phyloP scores from a whole-genome alignment of 2,797 vertebrate genomes.

The Fringilla coelebs region DNA sequence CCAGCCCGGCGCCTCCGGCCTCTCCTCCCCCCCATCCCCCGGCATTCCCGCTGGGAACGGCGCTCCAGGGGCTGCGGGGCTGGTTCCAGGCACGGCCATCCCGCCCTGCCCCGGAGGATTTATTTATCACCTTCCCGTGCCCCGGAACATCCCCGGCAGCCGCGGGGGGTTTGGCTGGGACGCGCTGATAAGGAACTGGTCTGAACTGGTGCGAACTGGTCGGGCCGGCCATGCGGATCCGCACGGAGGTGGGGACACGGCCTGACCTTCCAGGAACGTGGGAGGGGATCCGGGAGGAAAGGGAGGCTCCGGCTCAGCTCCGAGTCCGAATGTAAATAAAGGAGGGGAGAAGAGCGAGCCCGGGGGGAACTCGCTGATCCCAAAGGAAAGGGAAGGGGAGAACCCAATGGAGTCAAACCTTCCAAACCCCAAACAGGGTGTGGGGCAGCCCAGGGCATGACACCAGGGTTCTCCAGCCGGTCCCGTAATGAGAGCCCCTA shows the following conservation, averaged over 20 bases:
- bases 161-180: background rate
- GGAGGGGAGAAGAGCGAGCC: background rate
- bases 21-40: background rate
- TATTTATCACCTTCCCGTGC: background rate
- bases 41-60: fast-evolving
- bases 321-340: fast-evolving
- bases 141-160: background rate
- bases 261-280: fast-evolving
- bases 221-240: background rate
- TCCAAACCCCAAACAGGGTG: fast-evolving
- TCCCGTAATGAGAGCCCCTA: background rate
- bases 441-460: fast-evolving
- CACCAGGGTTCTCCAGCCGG: background rate
- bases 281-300: background rate
- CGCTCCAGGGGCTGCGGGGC: fast-evolving
- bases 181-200: background rate
- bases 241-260: background rate
- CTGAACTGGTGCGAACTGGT: background rate
- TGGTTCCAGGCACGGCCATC: background rate
- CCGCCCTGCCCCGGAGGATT: fast-evolving
- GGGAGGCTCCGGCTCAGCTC: too few relatives aligned
- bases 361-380: fast-evolving
- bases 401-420: background rate
- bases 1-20: background rate
- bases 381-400: background rate